Evolutionary conservation across 2,888 invertebrate genomes (phyloP).

Genomic region (Xiphydria camelus): DNA sequence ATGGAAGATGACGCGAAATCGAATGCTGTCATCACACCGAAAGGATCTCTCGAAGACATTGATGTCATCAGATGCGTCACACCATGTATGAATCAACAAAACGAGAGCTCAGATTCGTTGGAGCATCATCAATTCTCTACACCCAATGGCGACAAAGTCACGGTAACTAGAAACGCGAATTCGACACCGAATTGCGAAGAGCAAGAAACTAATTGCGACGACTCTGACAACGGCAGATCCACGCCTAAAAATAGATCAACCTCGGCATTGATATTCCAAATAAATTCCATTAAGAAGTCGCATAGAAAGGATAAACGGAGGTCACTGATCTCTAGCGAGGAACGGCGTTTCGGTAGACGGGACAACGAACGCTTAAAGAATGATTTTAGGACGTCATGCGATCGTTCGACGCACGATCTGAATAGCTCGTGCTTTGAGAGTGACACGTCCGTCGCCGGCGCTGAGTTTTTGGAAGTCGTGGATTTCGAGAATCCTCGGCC

Average conservation of each 20-base stretch:
- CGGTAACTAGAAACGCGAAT: not conserved
- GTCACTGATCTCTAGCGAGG: slow-evolving; percentile 1
- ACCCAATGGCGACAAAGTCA: too few species aligned
- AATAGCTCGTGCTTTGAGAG: slow-evolving; percentile 12
- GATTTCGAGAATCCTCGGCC: slow-evolving; percentile 21
- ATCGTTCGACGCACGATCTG: not conserved
- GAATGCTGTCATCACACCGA: too few species aligned
- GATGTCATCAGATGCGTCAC: not conserved
- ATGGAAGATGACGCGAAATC: too few species aligned
- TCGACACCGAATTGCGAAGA: not conserved
- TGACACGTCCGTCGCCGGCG: slow-evolving; percentile 5
- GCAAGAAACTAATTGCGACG: slow-evolving; percentile 8
- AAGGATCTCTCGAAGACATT: not conserved
- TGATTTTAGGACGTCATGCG: not conserved
- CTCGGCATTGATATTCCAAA: slow-evolving; percentile 31
- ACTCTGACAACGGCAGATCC: slow-evolving; percentile 33
- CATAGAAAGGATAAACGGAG: slow-evolving; percentile 45
- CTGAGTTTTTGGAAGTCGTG: slow-evolving; percentile 8
- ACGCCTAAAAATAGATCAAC: slow-evolving; percentile 41
- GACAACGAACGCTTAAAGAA: not conserved
- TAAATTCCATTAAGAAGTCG: slow-evolving; percentile 48
- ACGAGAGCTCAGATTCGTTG: too few species aligned
- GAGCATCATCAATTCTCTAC: too few species aligned
- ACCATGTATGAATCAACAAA: not conserved
- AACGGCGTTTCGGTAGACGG: slow-evolving; percentile 1